Base-by-base conservation (phyloP, 2,888 invertebrate genomes). In the Andrena bucephala region DNA sequence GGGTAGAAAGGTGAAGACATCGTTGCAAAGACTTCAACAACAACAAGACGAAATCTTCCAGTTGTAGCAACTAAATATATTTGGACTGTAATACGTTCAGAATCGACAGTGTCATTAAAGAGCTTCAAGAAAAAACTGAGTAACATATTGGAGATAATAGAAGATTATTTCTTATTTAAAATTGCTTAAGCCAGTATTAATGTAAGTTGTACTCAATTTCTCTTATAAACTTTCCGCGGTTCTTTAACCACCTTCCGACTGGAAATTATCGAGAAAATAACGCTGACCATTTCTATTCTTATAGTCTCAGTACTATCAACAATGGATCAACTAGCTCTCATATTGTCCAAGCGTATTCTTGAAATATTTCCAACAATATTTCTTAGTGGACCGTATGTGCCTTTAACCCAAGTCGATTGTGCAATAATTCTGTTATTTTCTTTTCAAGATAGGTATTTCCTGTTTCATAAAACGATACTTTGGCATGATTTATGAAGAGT, bases 31-130 rank as follows among this genome's bases (percentile, higher is more conserved):
- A 91, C 95, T 98, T 85, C 97, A 98, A 94, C 96, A 97, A 90
- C 96, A 97, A 92, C 98, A 98, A 93, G 98, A 98, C 91, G 98
- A 98, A 93, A 96, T 98, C 93, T 98, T 98, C 94, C 97, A 98
- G 94, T 97, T 98, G 96, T 98, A 98, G 97, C 97, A 96, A 77
- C 67, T 86, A 83, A 85, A 72, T 77, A 65, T 79, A 50, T 78
- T 76, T 83, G 77, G 83, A 72, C 76, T 87, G 69, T 81, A 84
- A 87, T 83, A 80, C 73, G 52, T 76, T 83, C 72, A 76, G 72
- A 74, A 42, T 82, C 69, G 78, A 81, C 66, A 65, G 73, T 85
- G 85, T 85, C 73, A 83, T 88, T 85, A 83, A 88, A 84, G 81
- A 88, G 78, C 82, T 83, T 84, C 57, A 76, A 78, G 76, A 76